Base-by-base conservation (phyloP, 2,888 invertebrate genomes). In the Hyles lineata region DNA sequence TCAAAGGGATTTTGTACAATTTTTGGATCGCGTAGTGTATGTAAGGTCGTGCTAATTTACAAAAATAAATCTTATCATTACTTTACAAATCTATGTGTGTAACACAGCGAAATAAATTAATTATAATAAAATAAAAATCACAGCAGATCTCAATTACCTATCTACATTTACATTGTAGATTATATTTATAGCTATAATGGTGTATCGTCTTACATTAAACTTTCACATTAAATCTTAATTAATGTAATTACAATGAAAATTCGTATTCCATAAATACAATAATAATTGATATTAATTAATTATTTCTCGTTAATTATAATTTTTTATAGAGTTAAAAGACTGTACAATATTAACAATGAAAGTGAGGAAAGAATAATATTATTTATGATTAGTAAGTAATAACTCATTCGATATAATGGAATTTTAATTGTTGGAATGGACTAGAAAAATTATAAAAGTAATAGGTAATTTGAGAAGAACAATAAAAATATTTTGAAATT, bases 11-110 rank as follows among this genome's bases (percentile, higher is more conserved):
- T 84, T 81, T 87, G 76, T 79, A 81, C 70, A 77, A 77, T 79
- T 78, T 70, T 81, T 79, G 82, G 82, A 82, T 91, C 86, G 88
- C 88, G 85, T 89, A 81, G 81, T 85, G 89, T 90, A 90, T 90
- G 89, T 88, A 88, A 83, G 83, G 83, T 79, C 80, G 55, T 59
- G 25, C 69, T 71, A 72, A 59, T 80, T 88, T 92, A 92, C 82
- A 92, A 92, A 92, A 92, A 92, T 92, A 92, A 90, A 84, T 86
- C 81, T 86, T 88, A 87, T 74, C 21, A 74, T 76, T 79, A 80
- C 75, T 82, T 79, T 78, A 78, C 79, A 78, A 75, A 73, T 32
- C 77, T 77, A 78, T 77, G 81, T 73, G 71, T 77, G 80, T 80
- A 80, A 75, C 74, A 79, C 80, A 83, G 80, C 80, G 71, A 78